phyloP scores from a whole-genome alignment of 2,797 vertebrate species.

The Acropternis orthonyx region DNA sequence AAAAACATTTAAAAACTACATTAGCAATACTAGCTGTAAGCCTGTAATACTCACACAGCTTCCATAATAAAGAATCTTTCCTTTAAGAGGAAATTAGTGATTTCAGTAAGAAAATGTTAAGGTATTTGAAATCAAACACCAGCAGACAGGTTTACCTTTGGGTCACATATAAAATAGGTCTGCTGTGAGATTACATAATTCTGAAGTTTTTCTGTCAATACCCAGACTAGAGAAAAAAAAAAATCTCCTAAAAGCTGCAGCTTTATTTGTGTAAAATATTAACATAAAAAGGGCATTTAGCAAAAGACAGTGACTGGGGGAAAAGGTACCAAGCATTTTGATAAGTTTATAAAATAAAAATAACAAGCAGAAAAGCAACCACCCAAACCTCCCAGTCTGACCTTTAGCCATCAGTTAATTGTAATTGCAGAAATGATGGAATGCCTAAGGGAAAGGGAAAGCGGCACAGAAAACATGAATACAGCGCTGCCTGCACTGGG shows the following conservation, averaged over 20 bases:
- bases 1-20: neutral
- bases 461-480: rapidly evolving
- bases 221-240: neutral
- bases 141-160: neutral
- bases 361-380: neutral
- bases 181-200: neutral
- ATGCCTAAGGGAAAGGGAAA: neutral
- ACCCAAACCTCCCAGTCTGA: neutral
- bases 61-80: neutral
- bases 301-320: neutral
- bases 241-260: neutral
- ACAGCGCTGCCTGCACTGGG: rapidly evolving
- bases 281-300: neutral
- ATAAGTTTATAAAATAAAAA: neutral
- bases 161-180: neutral
- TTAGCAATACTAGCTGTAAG: neutral
- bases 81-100: neutral
- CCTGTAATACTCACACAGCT: neutral
- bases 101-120: neutral
- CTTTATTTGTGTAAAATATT: neutral
- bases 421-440: neutral
- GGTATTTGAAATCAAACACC: neutral
- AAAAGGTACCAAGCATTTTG: neutral
- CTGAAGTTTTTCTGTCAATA: neutral
- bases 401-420: neutral